Evolutionary conservation across 2,113 vertebrate species (phyloP).

Genomic region (Macquaria ambigua): DNA sequence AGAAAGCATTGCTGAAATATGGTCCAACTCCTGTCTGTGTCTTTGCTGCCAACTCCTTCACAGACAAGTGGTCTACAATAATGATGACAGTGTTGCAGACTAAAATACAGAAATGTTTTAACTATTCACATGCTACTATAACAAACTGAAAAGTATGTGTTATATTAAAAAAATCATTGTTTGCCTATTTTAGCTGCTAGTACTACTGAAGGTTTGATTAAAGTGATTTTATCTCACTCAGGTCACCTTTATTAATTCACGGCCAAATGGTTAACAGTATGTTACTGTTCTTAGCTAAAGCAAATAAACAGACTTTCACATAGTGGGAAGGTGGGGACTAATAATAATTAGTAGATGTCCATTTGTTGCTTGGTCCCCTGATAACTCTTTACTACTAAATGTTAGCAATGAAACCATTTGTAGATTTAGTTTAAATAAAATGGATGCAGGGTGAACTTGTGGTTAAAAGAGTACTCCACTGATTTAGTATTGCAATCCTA

Average conservation of each 20-base stretch:
- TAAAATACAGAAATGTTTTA: not conserved
- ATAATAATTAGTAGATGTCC: not conserved
- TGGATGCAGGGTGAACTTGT: too few species aligned
- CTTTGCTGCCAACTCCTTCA: constrained; percentile 13
- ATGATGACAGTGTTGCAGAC: not conserved
- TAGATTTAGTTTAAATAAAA: too few species aligned
- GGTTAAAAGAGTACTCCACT: not conserved
- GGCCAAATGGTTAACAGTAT: too few species aligned
- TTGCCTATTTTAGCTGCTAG: not conserved
- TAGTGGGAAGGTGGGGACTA: not conserved
- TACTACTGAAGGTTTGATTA: not conserved
- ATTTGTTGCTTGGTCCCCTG: too few species aligned
- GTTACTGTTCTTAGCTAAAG: not conserved
- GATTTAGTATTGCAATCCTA: not conserved
- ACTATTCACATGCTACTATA: not conserved
- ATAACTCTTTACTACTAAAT: too few species aligned
- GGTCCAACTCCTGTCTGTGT: not conserved
- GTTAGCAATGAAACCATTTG: not conserved
- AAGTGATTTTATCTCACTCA: not conserved
- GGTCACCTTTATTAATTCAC: not conserved
- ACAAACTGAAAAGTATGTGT: not conserved
- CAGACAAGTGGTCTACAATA: constrained; percentile 9
- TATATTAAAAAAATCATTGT: not conserved
- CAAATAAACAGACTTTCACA: not conserved
- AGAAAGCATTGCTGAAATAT: constrained; percentile 28